Evolutionary conservation across 2,113 vertebrate genomes (phyloP), one percentile per base, ranked within the genome.

Genomic region (Plecturocebus donacophilus): DNA sequence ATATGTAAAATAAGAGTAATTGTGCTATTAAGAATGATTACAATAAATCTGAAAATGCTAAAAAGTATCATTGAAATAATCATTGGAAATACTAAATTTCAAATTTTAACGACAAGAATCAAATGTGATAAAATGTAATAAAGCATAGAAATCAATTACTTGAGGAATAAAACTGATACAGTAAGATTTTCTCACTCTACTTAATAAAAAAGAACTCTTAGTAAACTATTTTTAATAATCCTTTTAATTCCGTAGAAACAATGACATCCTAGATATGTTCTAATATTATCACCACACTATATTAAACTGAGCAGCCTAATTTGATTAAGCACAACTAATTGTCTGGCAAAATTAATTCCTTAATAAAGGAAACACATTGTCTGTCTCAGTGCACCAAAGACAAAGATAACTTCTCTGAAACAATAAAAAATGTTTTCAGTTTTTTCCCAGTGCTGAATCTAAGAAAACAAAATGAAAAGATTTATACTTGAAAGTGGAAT

Each of bases 191-290:
- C 32, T 87, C 45, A 73, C 3, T 38, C 25, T 0, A 27, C 0
- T 90, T 88, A 61, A 88, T 95, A 49, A 94, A 95, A 94, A 95
- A 90, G 14, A 27, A 66, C 12, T 73, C 52, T 71, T n/a, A 92
- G 27, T 40, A 80, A 90, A 70, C 9, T 19, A 16, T 70, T 91
- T 94, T 79, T 38, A 9, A 56, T 71, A 52, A 73, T 71, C 56
- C 90, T 79, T 88, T 94, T 71, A 80, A 96, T 70, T 71, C n/a
- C 20, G n/a, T n/a, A 82, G 9, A 93, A 94, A 91, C 17, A 58
- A 52, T 94, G 21, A 70, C 49, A 87, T 80, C 25, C 49, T 93
- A 35, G 47, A 42, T 23, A 47, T 4, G 3, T 64, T 70, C 80
- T 42, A 94, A 6, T 71, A 32, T 70, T 56, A 76, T 68, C 27